These are phyloP conservation scores for Eupelmus urozonus DNA, from an alignment of 2,888 invertebrate species.

Conservation along the genomic window DNA sequence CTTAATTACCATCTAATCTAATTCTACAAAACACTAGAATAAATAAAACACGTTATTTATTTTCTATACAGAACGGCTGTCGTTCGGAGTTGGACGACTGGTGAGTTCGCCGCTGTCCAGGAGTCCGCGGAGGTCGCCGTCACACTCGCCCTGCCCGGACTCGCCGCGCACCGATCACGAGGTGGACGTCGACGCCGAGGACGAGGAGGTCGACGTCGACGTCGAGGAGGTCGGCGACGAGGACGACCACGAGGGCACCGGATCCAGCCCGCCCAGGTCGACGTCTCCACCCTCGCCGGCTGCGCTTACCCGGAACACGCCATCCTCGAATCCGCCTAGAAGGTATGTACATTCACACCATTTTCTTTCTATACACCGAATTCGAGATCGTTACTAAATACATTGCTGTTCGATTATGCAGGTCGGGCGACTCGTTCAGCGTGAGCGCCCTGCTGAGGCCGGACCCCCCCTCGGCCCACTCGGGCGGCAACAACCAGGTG, in stretches of 20 bases:
- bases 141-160: conserved; percentile 73
- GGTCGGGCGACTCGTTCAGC: conserved; percentile 88
- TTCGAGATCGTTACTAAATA: conserved; percentile 64
- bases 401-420: conserved; percentile 71
- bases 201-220: conserved; percentile 75
- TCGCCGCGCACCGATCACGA: conserved; percentile 72
- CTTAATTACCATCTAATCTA: too few relatives aligned
- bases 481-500: conserved; percentile 75
- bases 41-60: background rate
- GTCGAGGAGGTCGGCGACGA: conserved; percentile 75
- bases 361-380: conserved; percentile 39
- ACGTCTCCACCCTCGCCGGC: conserved; percentile 71
- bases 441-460: conserved; percentile 90
- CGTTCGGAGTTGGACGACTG: conserved; percentile 90
- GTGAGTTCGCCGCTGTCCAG: conserved; percentile 79
- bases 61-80: conserved; percentile 89
- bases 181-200: conserved; percentile 73
- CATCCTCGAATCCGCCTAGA: conserved; percentile 68
- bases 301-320: conserved; percentile 67
- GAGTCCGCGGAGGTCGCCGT: conserved; percentile 72
- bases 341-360: conserved; percentile 58
- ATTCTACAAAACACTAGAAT: too few relatives aligned
- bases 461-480: conserved; percentile 84
- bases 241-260: conserved; percentile 71
- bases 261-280: conserved; percentile 71